Evolutionary conservation across 2,113 vertebrate genomes (phyloP).

Genomic region (Anarhynchus alexandrinus): DNA sequence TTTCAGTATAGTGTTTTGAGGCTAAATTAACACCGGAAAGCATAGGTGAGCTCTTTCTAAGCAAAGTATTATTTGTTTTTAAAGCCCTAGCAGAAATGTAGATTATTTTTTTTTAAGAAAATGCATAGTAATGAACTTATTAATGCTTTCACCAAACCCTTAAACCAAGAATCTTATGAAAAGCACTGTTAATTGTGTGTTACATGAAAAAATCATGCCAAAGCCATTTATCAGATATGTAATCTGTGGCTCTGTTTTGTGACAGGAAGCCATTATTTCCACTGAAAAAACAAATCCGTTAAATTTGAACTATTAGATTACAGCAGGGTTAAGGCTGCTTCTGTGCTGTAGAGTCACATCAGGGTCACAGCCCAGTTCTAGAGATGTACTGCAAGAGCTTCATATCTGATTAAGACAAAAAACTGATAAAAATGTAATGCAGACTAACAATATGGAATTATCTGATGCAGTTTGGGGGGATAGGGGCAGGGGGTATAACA

Average conservation of each 20-base stretch:
- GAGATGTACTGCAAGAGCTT: slow-evolving; percentile 49
- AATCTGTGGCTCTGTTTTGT: slow-evolving; percentile 59
- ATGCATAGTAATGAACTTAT: not conserved
- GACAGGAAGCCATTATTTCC: slow-evolving; percentile 66
- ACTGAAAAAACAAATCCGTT: slow-evolving; percentile 60
- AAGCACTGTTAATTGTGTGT: slow-evolving; percentile 41
- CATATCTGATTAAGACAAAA: slow-evolving; percentile 35
- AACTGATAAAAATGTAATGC: slow-evolving; percentile 29
- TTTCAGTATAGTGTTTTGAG: slow-evolving; percentile 16
- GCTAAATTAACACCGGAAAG: slow-evolving; percentile 30
- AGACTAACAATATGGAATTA: slow-evolving; percentile 50
- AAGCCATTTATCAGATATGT: slow-evolving; percentile 42
- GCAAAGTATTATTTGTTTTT: not conserved
- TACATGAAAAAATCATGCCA: slow-evolving; percentile 54
- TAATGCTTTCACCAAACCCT: not conserved
- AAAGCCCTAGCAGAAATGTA: not conserved
- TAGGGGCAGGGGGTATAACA: slow-evolving; percentile 54
- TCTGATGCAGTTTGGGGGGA: slow-evolving; percentile 34
- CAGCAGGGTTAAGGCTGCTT: slow-evolving; percentile 61
- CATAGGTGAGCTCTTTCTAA: slow-evolving; percentile 14
- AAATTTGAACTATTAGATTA: slow-evolving; percentile 67
- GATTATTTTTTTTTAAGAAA: not conserved
- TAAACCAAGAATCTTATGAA: not conserved
- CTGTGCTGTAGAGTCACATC: slow-evolving; percentile 35
- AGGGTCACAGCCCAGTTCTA: not conserved